Base-by-base conservation (phyloP, 2,888 invertebrate genomes). In the Eupithecia dodoneata region DNA sequence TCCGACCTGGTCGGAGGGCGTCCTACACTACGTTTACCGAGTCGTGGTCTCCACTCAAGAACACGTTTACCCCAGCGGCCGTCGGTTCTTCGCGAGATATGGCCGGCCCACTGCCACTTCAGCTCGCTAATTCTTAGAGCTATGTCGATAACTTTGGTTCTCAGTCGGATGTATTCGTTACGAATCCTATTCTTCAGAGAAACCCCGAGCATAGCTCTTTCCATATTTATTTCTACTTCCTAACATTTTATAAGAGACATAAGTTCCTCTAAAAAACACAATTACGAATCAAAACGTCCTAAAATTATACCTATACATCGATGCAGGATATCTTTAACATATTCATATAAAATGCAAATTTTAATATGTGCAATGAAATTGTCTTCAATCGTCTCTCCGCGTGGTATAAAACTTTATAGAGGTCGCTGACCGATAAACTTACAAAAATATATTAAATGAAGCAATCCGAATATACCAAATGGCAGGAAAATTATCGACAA, bases 401-500 rank as follows among this genome's bases (percentile, higher is more conserved):
- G 69, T 77, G 66, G 52, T 55, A 65, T 78, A 67, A 73, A 73
- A 59, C 9, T 67, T 75, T 78, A 78, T 78, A 66, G 73, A 73
- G 75, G 73, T 78, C 47, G 59, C n/a, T 66, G 75, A 47, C 45
- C 77, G 75, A 73, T 78, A 78, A 70, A 75, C 44, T 73, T 73
- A 75, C 73, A 75, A 63, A 78, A 75, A 78, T 49, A 75, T 55
- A 70, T 78, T 77, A 75, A 71, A 78, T 75, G 75, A 78, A 78
- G 71, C 73, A 71, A 78, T 78, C 18, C 49, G 52, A 55, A 44
- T 73, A 52, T 49, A 66, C 52, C 55, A 44, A 74, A 55, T 55
- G 44, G 42, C 73, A 55, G 55, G 44, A 9, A 73, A 52, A 55
- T 73, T 73, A 73, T 55, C 55, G 55, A 69, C 5, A 12, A 67